These are phyloP conservation scores for Zele albiditarsus DNA, from an alignment of 2,888 invertebrate species.

Conservation along the genomic window DNA sequence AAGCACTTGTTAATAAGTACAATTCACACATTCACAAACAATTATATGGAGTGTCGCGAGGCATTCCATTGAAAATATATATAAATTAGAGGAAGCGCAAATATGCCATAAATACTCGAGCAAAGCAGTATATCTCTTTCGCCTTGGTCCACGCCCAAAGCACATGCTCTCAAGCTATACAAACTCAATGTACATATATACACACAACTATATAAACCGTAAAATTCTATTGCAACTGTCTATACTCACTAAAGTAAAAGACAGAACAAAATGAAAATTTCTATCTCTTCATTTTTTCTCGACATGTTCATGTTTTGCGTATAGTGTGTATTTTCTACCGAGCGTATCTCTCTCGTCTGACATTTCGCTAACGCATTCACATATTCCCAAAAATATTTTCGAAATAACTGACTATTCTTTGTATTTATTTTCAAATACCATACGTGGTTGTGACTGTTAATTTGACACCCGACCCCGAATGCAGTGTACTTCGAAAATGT, in stretches of 20 bases:
- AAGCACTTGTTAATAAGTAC: constrained; percentile 61
- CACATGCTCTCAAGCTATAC: constrained; percentile 67
- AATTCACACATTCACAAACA: constrained; percentile 70
- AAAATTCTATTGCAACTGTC: background rate
- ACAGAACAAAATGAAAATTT: background rate
- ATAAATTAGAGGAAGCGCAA: constrained; percentile 63
- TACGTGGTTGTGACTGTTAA: constrained; percentile 37
- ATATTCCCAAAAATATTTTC: constrained; percentile 29
- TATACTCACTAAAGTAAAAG: background rate
- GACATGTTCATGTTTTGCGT: constrained; percentile 50
- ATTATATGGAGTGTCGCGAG: constrained; percentile 67
- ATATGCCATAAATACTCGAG: constrained; percentile 72
- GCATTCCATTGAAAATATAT: constrained; percentile 61
- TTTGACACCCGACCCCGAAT: constrained; percentile 64
- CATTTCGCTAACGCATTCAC: background rate
- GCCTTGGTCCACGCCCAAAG: constrained; percentile 69
- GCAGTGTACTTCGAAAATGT: constrained; percentile 52
- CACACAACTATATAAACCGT: constrained; percentile 30
- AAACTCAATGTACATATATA: constrained; percentile 36
- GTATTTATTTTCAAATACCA: constrained; percentile 40
- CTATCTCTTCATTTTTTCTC: constrained; percentile 28
- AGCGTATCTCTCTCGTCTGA: background rate
- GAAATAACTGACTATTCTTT: constrained; percentile 39
- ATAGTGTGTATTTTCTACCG: background rate
- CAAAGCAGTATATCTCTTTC: constrained; percentile 71